Base-by-base conservation (phyloP, 2,888 invertebrate genomes). In the Erebia palarica region DNA sequence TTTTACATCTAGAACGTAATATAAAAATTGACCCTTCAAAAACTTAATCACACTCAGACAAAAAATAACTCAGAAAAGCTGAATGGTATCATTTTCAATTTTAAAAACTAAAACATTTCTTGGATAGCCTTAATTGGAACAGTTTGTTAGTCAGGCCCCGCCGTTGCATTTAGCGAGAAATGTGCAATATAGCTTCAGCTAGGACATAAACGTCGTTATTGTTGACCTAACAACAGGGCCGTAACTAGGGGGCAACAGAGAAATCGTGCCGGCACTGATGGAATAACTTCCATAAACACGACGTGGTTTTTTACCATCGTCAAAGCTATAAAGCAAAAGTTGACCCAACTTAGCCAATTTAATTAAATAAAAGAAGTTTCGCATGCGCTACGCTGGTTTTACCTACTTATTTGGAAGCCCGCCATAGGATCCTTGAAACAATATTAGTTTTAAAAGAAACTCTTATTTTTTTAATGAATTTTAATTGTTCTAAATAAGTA, bases 141-240 rank as follows among this genome's bases (percentile, higher is more conserved):
- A 65, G 65, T 65, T 65, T 65, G 53, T 65, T 55, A 55, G 53
- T 55, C 55, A 65, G 16, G 13, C 13, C 42, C 42, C 65, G 55
- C 36, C 42, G 55, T 42, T 13, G 36, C 65, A 55, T 53, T 64
- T 53, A 27, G 63, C 63, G 21, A 55, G 55, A 55, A 63, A 18
- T 53, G 49, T 64, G 65, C 64, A 64, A 27, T 63, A 49, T 57
- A 59, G 49, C 49, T 47, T 42, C 21, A 68, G 59, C 53, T 60
- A 51, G 61, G 42, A 44, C 47, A 60, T 65, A 44, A 49, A 70
- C 53, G 36, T 36, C 36, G 36, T 36, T 36, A 36, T 60, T 60
- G 65, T 55, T 60, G 70, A 65, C 65, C 69, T 59, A 53, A 55
- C 55, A 18, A 18, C 18, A 55, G 55, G 55, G 11, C 18, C 55